Conservation (phyloP, 2,797 vertebrate species). For the Acipenser oxyrinchus region DNA sequence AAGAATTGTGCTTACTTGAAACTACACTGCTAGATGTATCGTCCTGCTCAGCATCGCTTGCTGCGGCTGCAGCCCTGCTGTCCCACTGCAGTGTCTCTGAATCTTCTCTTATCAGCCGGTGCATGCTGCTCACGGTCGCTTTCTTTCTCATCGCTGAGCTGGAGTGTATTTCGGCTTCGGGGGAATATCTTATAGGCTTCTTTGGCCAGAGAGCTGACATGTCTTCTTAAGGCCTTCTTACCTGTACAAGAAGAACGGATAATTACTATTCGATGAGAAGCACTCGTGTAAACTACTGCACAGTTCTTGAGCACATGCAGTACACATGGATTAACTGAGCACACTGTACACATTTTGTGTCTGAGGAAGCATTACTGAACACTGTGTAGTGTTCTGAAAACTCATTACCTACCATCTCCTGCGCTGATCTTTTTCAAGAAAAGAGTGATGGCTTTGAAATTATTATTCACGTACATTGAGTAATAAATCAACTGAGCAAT, state of each 20-base stretch:
- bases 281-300: no score
- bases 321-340: no score
- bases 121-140: constrained; percentile 40
- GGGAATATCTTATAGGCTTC: constrained; percentile 44
- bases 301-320: no score
- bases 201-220: constrained; percentile 55
- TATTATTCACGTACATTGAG: no score
- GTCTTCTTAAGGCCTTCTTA: constrained; percentile 13
- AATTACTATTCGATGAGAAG: not conserved
- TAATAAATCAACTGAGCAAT: no score
- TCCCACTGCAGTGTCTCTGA: constrained; percentile 53
- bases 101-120: constrained; percentile 49
- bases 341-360: no score
- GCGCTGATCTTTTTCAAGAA: no score
- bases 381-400: no score
- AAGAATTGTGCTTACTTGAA: constrained; percentile 36
- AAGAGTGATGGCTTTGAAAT: no score
- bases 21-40: constrained; percentile 60
- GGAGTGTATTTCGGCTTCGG: constrained; percentile 57
- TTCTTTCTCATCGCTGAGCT: constrained; percentile 48
- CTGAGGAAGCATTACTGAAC: no score
- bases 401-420: no score
- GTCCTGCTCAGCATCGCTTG: constrained; percentile 49
- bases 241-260: not conserved
- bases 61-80: constrained; percentile 33